These are phyloP conservation scores for Cryptocheilus praepositus DNA, from an alignment of 2,888 invertebrate species.

Conservation along the genomic window DNA sequence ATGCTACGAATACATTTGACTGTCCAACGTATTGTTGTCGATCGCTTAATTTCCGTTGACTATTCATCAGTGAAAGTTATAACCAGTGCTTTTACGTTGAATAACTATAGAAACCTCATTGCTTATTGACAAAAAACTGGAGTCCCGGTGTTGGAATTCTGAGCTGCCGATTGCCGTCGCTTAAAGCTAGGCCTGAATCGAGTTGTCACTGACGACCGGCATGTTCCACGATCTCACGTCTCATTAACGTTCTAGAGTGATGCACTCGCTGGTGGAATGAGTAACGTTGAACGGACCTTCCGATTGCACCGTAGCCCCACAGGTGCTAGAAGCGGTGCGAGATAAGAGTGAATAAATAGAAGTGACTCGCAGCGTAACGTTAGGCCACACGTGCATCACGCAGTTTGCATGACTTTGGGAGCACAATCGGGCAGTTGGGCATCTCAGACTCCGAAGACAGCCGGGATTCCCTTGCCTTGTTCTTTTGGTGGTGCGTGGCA, in stretches of 20 bases:
- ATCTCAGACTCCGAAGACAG: conserved; percentile 24
- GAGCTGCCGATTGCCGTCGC: conserved; percentile 21
- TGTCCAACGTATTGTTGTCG: conserved; percentile 3
- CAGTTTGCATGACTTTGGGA: too few relatives aligned
- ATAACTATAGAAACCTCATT: conserved; percentile 19
- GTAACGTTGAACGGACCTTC: too few relatives aligned
- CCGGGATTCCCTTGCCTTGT: conserved; percentile 57
- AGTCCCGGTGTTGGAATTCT: conserved; percentile 19
- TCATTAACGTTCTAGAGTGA: too few relatives aligned
- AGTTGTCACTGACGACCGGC: conserved; percentile 3
- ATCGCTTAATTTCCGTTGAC: conserved; percentile 16
- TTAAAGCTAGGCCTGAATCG: background rate
- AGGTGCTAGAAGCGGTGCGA: too few relatives aligned
- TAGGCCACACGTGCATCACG: too few relatives aligned
- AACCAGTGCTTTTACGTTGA: conserved; percentile 9
- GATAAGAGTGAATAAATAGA: too few relatives aligned
- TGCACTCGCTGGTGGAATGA: too few relatives aligned
- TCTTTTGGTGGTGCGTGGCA: conserved; percentile 69
- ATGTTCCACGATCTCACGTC: too few relatives aligned
- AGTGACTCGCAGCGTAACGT: too few relatives aligned
- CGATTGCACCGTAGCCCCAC: too few relatives aligned
- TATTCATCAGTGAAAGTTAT: conserved; percentile 11
- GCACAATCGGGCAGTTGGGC: background rate
- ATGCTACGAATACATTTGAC: conserved; percentile 18
- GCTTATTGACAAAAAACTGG: conserved; percentile 16